Conservation (phyloP, 2,113 vertebrate genomes). For the Propithecus coquereli region DNA sequence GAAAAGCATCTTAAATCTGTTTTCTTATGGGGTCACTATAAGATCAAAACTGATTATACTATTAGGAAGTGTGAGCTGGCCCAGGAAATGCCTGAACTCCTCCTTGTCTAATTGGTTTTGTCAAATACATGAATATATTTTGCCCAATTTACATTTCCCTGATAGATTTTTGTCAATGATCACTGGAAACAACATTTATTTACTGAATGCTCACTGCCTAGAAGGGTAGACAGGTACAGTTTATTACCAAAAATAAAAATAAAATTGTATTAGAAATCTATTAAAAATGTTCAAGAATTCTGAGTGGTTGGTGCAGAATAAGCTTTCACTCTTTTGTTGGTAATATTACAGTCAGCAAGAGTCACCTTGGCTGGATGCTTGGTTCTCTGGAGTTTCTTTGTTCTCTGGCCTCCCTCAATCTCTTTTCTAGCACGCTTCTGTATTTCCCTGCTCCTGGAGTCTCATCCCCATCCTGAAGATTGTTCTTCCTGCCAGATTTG, state of each 20-base stretch:
- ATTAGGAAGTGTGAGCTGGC: neutral
- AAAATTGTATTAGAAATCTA: neutral
- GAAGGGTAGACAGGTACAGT: neutral
- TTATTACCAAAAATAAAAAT: neutral
- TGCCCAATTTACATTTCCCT: neutral
- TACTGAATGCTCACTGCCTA: neutral
- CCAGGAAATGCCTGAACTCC: neutral
- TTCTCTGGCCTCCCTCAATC: neutral
- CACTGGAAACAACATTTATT: conserved; percentile 15
- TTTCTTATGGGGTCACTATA: neutral
- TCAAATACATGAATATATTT: conserved; percentile 29
- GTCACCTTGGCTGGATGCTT: neutral
- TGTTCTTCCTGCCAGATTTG: neutral
- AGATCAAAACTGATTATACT: conserved; percentile 24
- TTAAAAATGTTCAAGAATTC: neutral
- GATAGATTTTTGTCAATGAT: neutral
- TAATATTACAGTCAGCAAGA: neutral
- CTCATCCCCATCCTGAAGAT: neutral
- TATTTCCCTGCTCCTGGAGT: neutral
- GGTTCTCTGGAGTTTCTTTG: neutral
- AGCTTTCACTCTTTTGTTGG: neutral
- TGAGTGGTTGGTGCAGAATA: neutral
- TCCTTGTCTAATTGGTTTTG: conserved; percentile 39
- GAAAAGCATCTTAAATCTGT: conserved; percentile 11
- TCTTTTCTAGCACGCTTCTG: neutral